A percentile compares a stretch with the other conserved stretches of the same genome.
These are phyloP conservation scores for Gymnogyps californianus DNA, from an alignment of 2,113 vertebrate species.

Conservation along the genomic window DNA sequence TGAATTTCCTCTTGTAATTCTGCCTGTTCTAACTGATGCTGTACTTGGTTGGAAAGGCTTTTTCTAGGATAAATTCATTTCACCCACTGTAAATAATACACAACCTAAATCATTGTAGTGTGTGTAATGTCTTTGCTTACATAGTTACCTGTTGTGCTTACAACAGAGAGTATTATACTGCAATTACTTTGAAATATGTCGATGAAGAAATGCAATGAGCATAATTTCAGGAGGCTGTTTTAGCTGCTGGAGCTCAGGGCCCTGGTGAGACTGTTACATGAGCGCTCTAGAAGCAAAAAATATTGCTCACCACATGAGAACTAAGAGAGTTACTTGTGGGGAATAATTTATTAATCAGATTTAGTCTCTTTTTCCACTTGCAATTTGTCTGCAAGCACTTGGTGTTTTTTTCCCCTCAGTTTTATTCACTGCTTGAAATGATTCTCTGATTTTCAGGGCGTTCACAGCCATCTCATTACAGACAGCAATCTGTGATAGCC, in stretches of 20 bases:
- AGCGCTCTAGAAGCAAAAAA: neutral
- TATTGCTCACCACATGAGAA: neutral
- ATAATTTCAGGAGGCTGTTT: slow-evolving; percentile 13
- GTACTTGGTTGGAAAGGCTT: neutral
- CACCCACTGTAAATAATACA: neutral
- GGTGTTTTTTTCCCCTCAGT: neutral
- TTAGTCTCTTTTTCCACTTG: neutral
- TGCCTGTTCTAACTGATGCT: neutral
- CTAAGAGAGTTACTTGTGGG: neutral
- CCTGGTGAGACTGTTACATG: neutral
- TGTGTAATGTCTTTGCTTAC: neutral
- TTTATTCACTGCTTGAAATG: neutral
- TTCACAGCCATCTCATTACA: neutral
- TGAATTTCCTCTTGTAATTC: neutral
- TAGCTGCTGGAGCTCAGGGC: neutral
- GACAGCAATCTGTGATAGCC: neutral
- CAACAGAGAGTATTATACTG: neutral
- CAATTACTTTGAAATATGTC: slow-evolving; percentile 32
- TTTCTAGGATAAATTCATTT: neutral
- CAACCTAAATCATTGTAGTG: neutral
- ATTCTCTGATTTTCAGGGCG: neutral
- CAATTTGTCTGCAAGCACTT: slow-evolving; percentile 2
- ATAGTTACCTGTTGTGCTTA: neutral
- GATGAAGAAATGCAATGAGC: neutral
- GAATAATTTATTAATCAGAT: slow-evolving; percentile 14